Percentiles rank a stretch among this genome's conserved stretches.
These are phyloP conservation scores for Brachyistius frenatus DNA, from an alignment of 2,113 vertebrate species.

Conservation along the genomic window DNA sequence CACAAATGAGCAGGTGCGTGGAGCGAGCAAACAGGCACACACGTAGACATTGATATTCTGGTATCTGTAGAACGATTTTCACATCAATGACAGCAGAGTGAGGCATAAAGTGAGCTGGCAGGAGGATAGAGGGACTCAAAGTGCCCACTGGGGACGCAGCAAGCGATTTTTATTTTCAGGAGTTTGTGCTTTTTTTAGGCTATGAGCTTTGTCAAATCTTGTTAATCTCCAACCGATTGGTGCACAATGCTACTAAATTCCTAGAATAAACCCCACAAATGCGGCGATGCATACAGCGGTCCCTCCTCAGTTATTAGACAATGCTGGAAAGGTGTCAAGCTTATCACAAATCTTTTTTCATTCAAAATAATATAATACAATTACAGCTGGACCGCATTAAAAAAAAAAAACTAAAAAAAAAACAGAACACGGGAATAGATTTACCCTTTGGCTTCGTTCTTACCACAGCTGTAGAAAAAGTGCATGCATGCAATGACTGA, in stretches of 20 bases:
- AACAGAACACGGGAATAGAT: not conserved
- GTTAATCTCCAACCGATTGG: conserved; percentile 68
- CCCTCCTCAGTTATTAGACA: not conserved
- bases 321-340: not conserved
- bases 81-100: conserved; percentile 74
- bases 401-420: not conserved
- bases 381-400: not conserved
- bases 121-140: conserved; percentile 70
- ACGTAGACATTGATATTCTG: conserved; percentile 63
- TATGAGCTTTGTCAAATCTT: conserved; percentile 66
- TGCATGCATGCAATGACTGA: not conserved
- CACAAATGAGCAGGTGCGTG: conserved; percentile 71
- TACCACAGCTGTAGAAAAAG: not conserved
- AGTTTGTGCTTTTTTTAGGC: conserved; percentile 66
- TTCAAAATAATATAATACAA: conserved; percentile 1
- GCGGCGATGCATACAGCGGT: not conserved
- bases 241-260: conserved; percentile 53
- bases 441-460: not conserved
- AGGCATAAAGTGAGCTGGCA: conserved; percentile 77
- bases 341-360: not conserved
- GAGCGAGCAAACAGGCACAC: conserved; percentile 26
- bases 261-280: conserved; percentile 46
- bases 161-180: conserved; percentile 6
- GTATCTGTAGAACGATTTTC: conserved; percentile 63
- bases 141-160: conserved; percentile 56